A percentile compares a stretch with the other conserved stretches of the same genome.
Conservation (phyloP, 2,888 invertebrate species). For the Cataglyphis albicans region DNA sequence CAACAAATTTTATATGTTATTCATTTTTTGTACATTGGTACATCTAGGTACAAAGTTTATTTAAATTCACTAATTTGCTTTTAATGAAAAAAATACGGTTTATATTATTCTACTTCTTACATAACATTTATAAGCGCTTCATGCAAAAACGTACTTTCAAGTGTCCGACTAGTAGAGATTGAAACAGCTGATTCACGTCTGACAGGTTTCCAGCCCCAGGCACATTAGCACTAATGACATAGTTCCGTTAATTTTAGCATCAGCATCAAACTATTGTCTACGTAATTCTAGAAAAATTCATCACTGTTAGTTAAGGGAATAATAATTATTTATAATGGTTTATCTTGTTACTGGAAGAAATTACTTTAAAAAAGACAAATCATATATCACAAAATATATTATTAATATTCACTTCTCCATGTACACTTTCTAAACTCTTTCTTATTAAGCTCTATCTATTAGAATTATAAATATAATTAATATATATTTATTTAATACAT, state of each 20-base stretch:
- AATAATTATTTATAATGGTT: neutral
- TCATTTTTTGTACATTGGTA: neutral
- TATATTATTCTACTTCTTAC: neutral
- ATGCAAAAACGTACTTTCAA: neutral
- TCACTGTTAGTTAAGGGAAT: neutral
- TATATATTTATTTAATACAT: constrained; percentile 2
- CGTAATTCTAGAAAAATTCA: neutral
- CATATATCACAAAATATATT: neutral
- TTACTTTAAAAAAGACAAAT: neutral
- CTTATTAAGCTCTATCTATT: constrained; percentile 1
- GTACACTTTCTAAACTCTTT: neutral
- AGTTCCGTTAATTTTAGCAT: constrained; percentile 42
- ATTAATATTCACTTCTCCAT: neutral
- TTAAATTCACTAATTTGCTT: neutral
- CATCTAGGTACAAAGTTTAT: neutral
- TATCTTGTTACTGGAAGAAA: neutral
- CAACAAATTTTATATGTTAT: neutral
- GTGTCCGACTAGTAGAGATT: neutral
- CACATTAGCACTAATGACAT: constrained; percentile 49
- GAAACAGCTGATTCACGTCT: constrained; percentile 60
- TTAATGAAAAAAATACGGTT: neutral
- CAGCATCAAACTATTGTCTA: neutral
- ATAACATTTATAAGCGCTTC: neutral
- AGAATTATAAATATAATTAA: neutral
- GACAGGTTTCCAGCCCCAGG: constrained; percentile 10